Percentiles rank a stretch among this genome's conserved stretches.
These are phyloP conservation scores for Caradrina kadenii DNA, from an alignment of 2,888 invertebrate species.

Conservation along the genomic window DNA sequence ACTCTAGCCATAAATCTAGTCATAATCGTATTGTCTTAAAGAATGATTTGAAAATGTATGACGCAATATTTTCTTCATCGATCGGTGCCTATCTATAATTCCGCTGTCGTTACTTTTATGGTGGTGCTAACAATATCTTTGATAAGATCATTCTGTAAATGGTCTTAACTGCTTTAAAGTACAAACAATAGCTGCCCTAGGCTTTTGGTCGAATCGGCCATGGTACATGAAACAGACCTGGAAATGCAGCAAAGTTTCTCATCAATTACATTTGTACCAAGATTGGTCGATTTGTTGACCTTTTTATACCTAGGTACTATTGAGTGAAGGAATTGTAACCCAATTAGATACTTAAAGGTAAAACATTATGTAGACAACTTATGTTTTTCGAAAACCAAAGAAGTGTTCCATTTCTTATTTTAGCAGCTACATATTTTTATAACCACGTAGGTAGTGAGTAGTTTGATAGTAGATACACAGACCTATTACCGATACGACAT, in stretches of 20 bases:
- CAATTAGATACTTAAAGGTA: too few species aligned
- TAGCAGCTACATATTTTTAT: too few species aligned
- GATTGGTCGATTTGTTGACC: slow-evolving; percentile 1
- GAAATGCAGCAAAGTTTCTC: slow-evolving; percentile 3
- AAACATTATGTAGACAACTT: too few species aligned
- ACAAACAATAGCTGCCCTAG: slow-evolving; percentile 26
- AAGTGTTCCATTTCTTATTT: too few species aligned
- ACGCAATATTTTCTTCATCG: not conserved
- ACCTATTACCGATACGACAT: too few species aligned
- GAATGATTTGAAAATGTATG: not conserved
- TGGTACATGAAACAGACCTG: slow-evolving; percentile 2
- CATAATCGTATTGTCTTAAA: too few species aligned
- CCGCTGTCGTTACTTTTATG: slow-evolving; percentile 18
- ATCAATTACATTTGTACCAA: not conserved
- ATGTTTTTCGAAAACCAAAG: too few species aligned
- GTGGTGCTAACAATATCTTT: slow-evolving; percentile 13
- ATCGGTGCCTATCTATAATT: not conserved
- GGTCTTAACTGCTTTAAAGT: slow-evolving; percentile 25
- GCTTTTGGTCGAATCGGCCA: slow-evolving; percentile 6
- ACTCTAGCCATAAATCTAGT: slow-evolving; percentile 9
- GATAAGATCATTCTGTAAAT: slow-evolving; percentile 24
- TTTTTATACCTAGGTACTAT: not conserved
- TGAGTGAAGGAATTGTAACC: too few species aligned
- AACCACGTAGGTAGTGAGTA: too few species aligned
- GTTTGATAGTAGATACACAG: too few species aligned